phyloP scores from a whole-genome alignment of 2,888 invertebrate genomes.

The Ceraclea dissimilis region DNA sequence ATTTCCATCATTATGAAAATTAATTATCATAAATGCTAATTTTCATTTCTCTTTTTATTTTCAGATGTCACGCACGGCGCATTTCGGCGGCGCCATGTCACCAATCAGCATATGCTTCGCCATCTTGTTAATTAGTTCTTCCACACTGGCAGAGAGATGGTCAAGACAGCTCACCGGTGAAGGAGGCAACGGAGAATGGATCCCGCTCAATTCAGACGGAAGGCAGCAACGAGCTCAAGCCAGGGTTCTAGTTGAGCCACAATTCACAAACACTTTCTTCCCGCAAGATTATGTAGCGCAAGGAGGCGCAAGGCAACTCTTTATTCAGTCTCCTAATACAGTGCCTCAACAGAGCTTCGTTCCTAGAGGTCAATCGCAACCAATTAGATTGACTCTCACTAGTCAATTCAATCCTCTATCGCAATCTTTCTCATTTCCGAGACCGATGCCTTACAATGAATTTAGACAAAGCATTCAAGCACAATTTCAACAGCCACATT shows the following conservation, averaged over 20 bases:
- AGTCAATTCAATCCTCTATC: slow-evolving; percentile 22
- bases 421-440: slow-evolving; percentile 18
- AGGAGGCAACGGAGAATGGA: slow-evolving; percentile 17
- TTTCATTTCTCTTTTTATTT: slow-evolving; percentile 8
- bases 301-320: slow-evolving; percentile 22
- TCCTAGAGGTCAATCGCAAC: slow-evolving; percentile 8
- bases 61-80: slow-evolving; percentile 17
- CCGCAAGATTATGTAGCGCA: slow-evolving; percentile 21
- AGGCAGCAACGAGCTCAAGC: slow-evolving; percentile 19
- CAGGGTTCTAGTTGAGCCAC: slow-evolving; percentile 20
- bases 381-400: slow-evolving; percentile 18
- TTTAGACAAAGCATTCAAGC: slow-evolving; percentile 14
- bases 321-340: slow-evolving; percentile 17
- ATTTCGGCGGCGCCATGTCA: slow-evolving; percentile 8
- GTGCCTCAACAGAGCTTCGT: not conserved
- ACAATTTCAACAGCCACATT: slow-evolving; percentile 17
- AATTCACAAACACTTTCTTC: slow-evolving; percentile 23
- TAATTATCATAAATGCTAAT: no score
- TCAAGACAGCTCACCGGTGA: slow-evolving; percentile 21
- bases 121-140: not conserved
- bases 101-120: not conserved
- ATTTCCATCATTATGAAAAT: no score
- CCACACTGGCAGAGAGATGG: slow-evolving; percentile 15
- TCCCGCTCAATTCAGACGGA: slow-evolving; percentile 16
- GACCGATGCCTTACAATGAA: slow-evolving; percentile 10